Evolutionary conservation across 2,888 invertebrate genomes (phyloP).

Genomic region (Tortrix viridana): DNA sequence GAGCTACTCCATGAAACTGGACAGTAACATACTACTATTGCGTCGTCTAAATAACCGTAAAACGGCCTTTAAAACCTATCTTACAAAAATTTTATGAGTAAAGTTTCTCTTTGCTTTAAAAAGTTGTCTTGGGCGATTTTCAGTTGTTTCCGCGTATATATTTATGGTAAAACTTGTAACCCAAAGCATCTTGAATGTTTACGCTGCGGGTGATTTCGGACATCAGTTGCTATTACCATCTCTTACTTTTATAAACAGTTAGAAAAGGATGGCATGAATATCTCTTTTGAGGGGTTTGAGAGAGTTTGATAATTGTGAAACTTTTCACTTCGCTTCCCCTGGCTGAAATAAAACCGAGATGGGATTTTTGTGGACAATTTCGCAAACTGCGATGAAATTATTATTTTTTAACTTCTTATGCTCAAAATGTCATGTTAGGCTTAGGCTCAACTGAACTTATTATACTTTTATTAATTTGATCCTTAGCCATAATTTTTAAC

Average conservation of each 20-base stretch:
- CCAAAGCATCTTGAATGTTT: neutral
- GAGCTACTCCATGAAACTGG: too few species aligned
- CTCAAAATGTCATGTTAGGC: too few species aligned
- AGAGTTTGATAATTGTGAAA: neutral
- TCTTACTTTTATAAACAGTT: neutral
- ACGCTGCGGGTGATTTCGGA: neutral
- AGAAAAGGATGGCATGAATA: neutral
- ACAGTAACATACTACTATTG: too few species aligned
- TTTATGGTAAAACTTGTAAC: neutral
- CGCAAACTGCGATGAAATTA: neutral
- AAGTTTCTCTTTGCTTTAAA: too few species aligned
- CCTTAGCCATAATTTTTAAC: too few species aligned
- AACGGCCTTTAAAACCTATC: too few species aligned
- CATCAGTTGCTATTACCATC: neutral
- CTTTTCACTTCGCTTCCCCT: neutral
- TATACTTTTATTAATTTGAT: too few species aligned
- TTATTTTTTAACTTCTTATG: too few species aligned
- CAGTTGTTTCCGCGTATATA: constrained; percentile 1
- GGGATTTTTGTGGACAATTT: constrained; percentile 1
- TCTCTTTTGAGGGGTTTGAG: neutral
- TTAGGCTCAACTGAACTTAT: too few species aligned
- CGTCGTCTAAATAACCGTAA: too few species aligned
- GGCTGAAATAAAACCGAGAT: neutral
- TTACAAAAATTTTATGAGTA: too few species aligned
- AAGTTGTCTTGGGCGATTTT: neutral